Conservation (phyloP, 1,140 invertebrate species). For the Drosophila orena region DNA sequence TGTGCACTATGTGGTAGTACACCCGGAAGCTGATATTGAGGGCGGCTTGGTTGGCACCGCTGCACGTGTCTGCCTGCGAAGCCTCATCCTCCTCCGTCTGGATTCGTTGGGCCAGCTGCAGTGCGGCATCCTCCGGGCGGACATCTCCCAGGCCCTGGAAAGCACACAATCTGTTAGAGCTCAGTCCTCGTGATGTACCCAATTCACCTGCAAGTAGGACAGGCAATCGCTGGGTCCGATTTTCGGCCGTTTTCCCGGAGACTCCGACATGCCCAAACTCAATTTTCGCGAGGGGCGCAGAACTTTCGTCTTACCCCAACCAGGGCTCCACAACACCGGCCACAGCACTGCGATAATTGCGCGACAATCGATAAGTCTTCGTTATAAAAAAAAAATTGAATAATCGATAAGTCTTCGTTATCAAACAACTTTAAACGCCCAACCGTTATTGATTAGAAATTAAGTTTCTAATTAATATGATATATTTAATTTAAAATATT, state of each 20-base stretch:
- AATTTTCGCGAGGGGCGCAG: no score
- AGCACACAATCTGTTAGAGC: not conserved
- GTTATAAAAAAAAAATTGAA: not conserved
- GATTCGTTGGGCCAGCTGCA: conserved; percentile 53
- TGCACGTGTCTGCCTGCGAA: conserved; percentile 22
- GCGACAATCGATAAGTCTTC: not conserved
- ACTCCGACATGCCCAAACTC: conserved; percentile 24
- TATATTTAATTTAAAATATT: no score
- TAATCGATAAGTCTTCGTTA: not conserved
- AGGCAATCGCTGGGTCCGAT: conserved; percentile 46
- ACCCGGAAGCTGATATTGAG: conserved; percentile 68
- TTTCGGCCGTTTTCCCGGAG: conserved; percentile 30
- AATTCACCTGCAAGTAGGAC: conserved; percentile 49
- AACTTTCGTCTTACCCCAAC: not conserved
- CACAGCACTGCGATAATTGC: not conserved
- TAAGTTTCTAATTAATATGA: no score
- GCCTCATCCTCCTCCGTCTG: conserved; percentile 41
- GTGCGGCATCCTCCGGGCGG: conserved; percentile 50
- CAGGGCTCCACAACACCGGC: conserved; percentile 5
- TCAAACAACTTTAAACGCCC: not conserved
- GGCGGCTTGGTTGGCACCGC: conserved; percentile 56
- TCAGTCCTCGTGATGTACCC: rapidly evolving
- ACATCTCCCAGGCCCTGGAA: conserved; percentile 56
- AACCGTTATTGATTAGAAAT: not conserved
- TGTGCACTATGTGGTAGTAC: conserved; percentile 70